Conservation (phyloP, 2,113 vertebrate genomes). For the Silurus glanis region DNA sequence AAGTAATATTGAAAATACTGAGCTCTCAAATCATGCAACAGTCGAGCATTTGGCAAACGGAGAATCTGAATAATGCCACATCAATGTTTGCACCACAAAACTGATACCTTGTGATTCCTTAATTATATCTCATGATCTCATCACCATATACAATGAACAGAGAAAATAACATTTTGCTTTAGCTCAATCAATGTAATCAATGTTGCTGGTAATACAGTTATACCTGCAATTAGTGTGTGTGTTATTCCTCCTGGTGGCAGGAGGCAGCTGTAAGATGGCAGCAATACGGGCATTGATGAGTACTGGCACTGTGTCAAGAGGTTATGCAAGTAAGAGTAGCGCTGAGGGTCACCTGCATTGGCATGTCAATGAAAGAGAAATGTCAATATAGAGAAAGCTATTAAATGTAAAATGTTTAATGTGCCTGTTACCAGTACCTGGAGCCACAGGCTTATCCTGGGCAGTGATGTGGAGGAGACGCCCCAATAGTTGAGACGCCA, state of each 20-base stretch:
- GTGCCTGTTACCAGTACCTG: constrained; percentile 57
- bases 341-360: constrained; percentile 68
- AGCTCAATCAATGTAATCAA: not conserved
- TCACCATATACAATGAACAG: no score
- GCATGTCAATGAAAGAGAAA: not conserved
- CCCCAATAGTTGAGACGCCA: constrained; percentile 71
- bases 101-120: not conserved
- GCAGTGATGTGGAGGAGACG: constrained; percentile 65
- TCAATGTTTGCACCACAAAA: not conserved
- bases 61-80: not conserved
- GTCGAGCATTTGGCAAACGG: not conserved
- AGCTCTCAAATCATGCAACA: not conserved
- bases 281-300: constrained; percentile 68
- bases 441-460: constrained; percentile 67
- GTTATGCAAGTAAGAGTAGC: constrained; percentile 64
- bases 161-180: not conserved
- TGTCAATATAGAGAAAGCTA: not conserved
- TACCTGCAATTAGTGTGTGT: constrained; percentile 66
- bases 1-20: not conserved
- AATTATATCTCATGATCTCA: not conserved
- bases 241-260: constrained; percentile 65
- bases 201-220: not conserved
- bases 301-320: constrained; percentile 64
- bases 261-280: constrained; percentile 71
- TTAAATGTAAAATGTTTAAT: not conserved